phyloP scores from a whole-genome alignment of 1,140 invertebrate genomes.

The Habropoda laboriosa region DNA sequence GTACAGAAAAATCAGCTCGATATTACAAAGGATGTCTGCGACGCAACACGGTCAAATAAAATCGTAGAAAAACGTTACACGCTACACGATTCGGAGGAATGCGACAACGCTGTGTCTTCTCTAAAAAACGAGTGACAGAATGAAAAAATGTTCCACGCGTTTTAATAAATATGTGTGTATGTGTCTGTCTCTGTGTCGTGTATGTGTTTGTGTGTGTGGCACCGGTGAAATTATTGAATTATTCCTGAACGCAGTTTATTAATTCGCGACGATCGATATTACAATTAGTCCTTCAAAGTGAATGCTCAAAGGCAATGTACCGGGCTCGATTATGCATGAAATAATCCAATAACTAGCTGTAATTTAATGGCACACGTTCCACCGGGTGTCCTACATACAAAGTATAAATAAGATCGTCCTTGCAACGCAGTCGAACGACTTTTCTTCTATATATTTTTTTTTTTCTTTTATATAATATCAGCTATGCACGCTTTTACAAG shows the following conservation, averaged over 20 bases:
- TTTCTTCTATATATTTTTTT: not conserved
- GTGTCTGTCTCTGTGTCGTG: too few relatives aligned
- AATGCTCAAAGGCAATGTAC: conserved; percentile 19
- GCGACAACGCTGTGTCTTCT: not conserved
- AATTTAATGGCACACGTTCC: conserved; percentile 24
- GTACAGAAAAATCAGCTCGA: conserved; percentile 31
- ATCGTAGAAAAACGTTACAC: conserved; percentile 35
- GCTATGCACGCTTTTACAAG: not conserved
- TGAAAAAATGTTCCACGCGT: not conserved
- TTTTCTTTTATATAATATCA: not conserved
- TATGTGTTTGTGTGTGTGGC: too few relatives aligned
- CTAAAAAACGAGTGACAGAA: not conserved
- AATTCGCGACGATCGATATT: conserved; percentile 22
- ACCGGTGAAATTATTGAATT: not conserved
- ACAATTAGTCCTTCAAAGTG: conserved; percentile 31
- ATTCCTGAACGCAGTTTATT: conserved; percentile 7
- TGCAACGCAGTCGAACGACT: conserved; percentile 23
- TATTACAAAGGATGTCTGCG: conserved; percentile 26
- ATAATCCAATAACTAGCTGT: conserved; percentile 19
- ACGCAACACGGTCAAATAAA: conserved; percentile 29
- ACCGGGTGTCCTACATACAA: conserved; percentile 24
- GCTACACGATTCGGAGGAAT: conserved; percentile 10
- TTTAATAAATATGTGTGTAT: not conserved
- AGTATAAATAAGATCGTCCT: conserved; percentile 38
- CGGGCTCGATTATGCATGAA: conserved; percentile 19